Evolutionary conservation across 2,113 vertebrate species (phyloP).

Genomic region (Osmerus mordax): DNA sequence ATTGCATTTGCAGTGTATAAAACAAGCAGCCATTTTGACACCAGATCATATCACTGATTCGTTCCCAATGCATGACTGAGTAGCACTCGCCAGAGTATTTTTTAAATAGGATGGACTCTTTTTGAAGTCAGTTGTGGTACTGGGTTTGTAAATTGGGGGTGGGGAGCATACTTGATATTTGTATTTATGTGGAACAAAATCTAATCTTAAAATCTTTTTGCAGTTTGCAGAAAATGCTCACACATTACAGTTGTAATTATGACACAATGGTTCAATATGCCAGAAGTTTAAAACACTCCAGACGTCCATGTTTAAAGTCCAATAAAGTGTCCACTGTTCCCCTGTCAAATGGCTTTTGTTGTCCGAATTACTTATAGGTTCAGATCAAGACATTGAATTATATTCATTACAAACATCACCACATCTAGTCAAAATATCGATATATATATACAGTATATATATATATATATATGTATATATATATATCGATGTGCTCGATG

Average conservation of each 20-base stretch:
- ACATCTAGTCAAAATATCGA: neutral
- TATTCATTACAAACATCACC: too few species aligned
- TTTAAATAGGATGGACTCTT: slow-evolving; percentile 32
- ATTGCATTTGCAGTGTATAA: slow-evolving; percentile 13
- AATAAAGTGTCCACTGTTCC: slow-evolving; percentile 66
- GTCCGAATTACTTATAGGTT: neutral
- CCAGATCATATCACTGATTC: slow-evolving; percentile 15
- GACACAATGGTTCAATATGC: neutral
- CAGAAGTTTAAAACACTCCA: slow-evolving; percentile 35
- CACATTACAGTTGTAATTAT: slow-evolving; percentile 18
- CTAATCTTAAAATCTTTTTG: neutral
- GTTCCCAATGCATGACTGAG: slow-evolving; percentile 40
- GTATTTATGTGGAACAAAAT: neutral
- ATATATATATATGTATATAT: neutral
- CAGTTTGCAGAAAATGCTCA: slow-evolving; percentile 13
- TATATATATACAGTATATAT: too few species aligned
- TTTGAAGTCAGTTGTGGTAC: slow-evolving; percentile 32
- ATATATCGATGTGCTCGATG: neutral
- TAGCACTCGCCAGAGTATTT: slow-evolving; percentile 27
- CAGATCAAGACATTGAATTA: too few species aligned
- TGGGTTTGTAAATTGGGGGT: slow-evolving; percentile 22
- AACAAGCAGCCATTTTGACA: slow-evolving; percentile 36
- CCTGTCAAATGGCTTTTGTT: slow-evolving; percentile 11
- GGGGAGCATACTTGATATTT: slow-evolving; percentile 4
- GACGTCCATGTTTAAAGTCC: slow-evolving; percentile 28